Conservation (phyloP, 2,797 vertebrate genomes). For the Leucoraja ocellata region DNA sequence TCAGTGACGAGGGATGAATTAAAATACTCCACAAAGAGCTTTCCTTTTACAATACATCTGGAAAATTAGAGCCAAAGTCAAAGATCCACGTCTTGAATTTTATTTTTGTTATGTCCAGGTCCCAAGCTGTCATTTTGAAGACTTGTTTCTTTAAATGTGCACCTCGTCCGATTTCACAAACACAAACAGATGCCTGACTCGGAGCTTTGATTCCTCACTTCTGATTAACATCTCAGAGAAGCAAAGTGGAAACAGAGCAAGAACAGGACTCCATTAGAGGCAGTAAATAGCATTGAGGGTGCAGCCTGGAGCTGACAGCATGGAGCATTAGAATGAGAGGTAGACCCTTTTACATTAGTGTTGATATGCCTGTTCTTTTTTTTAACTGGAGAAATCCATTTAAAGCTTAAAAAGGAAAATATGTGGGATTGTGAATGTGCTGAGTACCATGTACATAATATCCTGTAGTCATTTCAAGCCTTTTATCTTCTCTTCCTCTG, state of each 20-base stretch:
- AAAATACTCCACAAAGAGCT: background rate
- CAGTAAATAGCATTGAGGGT: background rate
- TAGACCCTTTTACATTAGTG: background rate
- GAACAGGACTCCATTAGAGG: background rate
- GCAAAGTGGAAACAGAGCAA: background rate
- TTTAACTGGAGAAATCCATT: background rate
- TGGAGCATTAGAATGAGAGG: background rate
- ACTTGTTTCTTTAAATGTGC: slow-evolving; percentile 12
- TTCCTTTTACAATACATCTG: background rate
- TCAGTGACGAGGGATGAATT: background rate
- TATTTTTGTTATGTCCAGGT: background rate
- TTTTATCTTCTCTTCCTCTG: background rate
- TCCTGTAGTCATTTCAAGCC: background rate
- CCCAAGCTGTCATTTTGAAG: slow-evolving; percentile 19
- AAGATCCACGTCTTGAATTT: background rate
- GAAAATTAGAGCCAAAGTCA: background rate
- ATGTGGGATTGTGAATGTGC: background rate
- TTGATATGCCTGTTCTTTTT: background rate
- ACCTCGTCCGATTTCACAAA: background rate
- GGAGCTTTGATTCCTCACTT: background rate
- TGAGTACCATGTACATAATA: background rate
- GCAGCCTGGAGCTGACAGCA: background rate
- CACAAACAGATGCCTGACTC: background rate
- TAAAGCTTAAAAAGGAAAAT: background rate
- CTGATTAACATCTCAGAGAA: background rate